A percentile compares a stretch with the other conserved stretches of the same genome.
Conservation (phyloP, 2,888 invertebrate species). For the Tipula vernalis region DNA sequence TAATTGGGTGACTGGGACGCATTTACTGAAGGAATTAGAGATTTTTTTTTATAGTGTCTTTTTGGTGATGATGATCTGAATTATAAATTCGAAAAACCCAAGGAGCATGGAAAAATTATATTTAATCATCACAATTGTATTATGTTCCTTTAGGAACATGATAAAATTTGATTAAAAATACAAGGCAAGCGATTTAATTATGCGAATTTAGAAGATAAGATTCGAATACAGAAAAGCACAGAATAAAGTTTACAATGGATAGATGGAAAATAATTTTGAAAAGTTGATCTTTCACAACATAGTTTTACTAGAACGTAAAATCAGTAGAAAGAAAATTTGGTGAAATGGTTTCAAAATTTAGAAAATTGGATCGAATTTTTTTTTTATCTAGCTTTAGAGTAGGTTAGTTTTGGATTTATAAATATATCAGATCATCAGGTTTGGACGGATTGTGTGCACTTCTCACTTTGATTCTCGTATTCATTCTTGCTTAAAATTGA, state of each 20-base stretch:
- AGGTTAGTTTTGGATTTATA: neutral
- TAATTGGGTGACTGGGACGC: neutral
- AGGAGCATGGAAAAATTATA: neutral
- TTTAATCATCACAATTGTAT: neutral
- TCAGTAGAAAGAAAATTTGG: neutral
- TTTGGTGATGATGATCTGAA: neutral
- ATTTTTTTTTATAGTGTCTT: neutral
- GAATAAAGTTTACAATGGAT: neutral
- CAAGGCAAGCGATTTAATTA: neutral
- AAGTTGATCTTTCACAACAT: neutral
- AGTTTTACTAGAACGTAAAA: neutral
- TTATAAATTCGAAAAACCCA: neutral
- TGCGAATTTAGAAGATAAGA: neutral
- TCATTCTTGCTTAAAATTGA: constrained; percentile 17
- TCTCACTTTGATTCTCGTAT: neutral
- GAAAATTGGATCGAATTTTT: neutral
- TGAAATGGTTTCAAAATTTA: neutral
- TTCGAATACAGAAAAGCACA: neutral
- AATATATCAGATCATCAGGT: neutral
- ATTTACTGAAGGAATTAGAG: neutral
- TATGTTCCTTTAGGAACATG: neutral
- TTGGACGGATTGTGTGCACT: neutral
- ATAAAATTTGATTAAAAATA: neutral
- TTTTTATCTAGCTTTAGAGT: neutral
- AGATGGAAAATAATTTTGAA: neutral